A percentile compares a stretch with the other conserved stretches of the same genome.
Conservation (phyloP, 2,113 vertebrate genomes). For the Climacteris rufus region DNA sequence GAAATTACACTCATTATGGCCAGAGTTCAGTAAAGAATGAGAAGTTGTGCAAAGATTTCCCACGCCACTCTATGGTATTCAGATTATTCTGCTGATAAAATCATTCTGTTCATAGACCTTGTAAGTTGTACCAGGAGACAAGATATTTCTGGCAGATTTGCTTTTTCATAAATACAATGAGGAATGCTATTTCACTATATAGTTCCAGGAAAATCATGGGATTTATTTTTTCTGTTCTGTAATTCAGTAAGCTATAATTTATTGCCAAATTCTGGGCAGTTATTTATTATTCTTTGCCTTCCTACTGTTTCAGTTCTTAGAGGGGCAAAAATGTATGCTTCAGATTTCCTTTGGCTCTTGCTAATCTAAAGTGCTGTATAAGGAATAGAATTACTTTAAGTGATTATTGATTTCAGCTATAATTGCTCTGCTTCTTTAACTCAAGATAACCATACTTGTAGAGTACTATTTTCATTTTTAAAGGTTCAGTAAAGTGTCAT, state of each 20-base stretch:
- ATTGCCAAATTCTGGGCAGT: background rate
- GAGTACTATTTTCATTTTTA: background rate
- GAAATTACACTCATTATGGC: conserved; percentile 5
- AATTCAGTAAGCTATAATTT: background rate
- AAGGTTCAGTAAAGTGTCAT: background rate
- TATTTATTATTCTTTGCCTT: background rate
- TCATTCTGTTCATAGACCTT: background rate
- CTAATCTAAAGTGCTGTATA: background rate
- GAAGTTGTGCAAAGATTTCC: background rate
- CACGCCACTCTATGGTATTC: background rate
- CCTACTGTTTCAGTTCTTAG: background rate
- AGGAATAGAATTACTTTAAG: background rate
- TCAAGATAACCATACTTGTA: background rate
- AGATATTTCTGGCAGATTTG: background rate
- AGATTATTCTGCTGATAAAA: background rate
- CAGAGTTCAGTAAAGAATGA: background rate
- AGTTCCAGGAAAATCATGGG: background rate
- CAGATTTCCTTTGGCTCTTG: background rate
- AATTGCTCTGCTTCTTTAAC: background rate
- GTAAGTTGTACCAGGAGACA: background rate
- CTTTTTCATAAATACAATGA: background rate
- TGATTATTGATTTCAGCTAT: background rate
- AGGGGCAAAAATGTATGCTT: background rate
- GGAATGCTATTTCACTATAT: background rate
- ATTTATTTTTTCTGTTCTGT: background rate